Evolutionary conservation across 2,888 invertebrate species (phyloP), one percentile per base, ranked within the genome.

Genomic region (Eurytoma adleriae): DNA sequence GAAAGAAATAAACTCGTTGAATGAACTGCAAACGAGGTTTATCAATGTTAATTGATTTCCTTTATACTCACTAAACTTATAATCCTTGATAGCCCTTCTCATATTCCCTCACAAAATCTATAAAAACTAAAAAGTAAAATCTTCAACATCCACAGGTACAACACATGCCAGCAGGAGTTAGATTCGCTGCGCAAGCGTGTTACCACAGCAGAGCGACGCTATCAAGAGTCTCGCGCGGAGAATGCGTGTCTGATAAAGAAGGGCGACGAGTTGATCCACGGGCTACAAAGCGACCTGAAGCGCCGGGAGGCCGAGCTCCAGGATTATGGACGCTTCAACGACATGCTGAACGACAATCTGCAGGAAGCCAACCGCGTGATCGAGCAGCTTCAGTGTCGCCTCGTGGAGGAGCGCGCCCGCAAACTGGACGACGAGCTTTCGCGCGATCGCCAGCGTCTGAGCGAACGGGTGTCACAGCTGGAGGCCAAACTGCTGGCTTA

Each of bases 361-460:
- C 67, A 80, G 50, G 67, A 79, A 18, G 83, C 83, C 1, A 67
- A 81, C 54, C 78, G 76, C 4, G 85, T 83, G 72, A 82, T 87
- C 27, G 78, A 81, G 52, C 83, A 80, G 16, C 85, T 87, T 20
- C 78, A 75, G 50, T 57, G 16, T 18, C 57, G 24, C 0, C 16
- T 76, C 3, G 54, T 67, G 2, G 24, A 72, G 12, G 77, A 77
- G 16, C 72, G 27, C 1, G 5, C 24, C 48, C 77, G 66, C 14
- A 80, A 75, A 3, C n/a, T 69, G n/a, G 70, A 82, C 24, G 75
- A 78, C 40, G 40, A 78, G 61, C 14, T 66, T 76, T n/a, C 30
- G 13, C 70, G 87, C 73, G 83, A 85, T 16, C 83, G 85, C 16
- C 40, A 40, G 10, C 40, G 40, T 40, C 79, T 87, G 5, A 70